Conservation (phyloP, 2,113 vertebrate species). For the Shinisaurus crocodilurus region DNA sequence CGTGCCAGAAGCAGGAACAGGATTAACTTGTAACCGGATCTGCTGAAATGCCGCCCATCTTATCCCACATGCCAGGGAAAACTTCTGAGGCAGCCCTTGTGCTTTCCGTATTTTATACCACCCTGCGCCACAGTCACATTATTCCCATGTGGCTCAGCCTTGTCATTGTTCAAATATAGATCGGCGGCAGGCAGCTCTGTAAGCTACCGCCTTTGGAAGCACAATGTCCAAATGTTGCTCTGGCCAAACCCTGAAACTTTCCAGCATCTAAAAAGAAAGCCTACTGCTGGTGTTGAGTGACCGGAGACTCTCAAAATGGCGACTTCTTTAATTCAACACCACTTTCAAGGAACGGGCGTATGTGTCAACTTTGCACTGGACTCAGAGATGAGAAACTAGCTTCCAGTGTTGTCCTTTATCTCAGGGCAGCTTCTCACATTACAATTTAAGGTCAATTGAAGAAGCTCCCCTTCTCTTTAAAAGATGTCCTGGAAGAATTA, state of each 20-base stretch:
- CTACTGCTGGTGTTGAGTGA: not conserved
- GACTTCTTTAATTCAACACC: not conserved
- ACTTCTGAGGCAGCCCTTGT: slow-evolving; percentile 13
- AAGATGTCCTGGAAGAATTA: not conserved
- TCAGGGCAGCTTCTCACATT: not conserved
- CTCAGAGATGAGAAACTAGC: not conserved
- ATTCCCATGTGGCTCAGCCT: slow-evolving; percentile 39
- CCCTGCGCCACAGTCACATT: slow-evolving; percentile 4
- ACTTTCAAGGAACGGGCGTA: slow-evolving; percentile 1
- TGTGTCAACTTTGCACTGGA: not conserved
- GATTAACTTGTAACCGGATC: slow-evolving; percentile 62
- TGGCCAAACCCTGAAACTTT: slow-evolving; percentile 23
- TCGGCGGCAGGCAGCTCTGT: not conserved
- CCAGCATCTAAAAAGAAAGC: slow-evolving; percentile 20
- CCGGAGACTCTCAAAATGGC: not conserved
- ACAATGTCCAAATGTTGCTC: slow-evolving; percentile 19
- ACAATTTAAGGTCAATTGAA: not conserved
- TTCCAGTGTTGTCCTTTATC: not conserved
- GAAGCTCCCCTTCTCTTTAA: not conserved
- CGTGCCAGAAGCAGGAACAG: slow-evolving; percentile 41
- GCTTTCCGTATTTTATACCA: slow-evolving; percentile 27
- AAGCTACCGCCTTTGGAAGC: slow-evolving; percentile 2
- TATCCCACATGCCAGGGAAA: not conserved
- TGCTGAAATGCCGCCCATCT: slow-evolving; percentile 65
- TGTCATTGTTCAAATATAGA: slow-evolving; percentile 36